phyloP scores from a whole-genome alignment of 53 echinoderm and acorn worm genomes.

The Paelopatides confundens region DNA sequence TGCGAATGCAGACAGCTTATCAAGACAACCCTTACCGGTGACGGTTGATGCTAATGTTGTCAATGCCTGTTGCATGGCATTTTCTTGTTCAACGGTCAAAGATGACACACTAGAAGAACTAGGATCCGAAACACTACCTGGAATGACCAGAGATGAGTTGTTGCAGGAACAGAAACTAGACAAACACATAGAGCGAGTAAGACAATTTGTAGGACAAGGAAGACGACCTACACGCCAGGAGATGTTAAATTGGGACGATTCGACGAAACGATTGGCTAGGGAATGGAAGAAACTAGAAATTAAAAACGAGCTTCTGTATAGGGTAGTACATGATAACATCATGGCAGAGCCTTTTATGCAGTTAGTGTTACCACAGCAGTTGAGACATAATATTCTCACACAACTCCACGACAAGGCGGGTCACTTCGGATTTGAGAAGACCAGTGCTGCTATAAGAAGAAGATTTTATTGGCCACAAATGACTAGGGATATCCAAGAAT shows the following conservation, averaged over 20 bases:
- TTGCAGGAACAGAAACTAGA: no score
- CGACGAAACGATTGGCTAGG: no score
- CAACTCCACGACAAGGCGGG: conserved; percentile 63
- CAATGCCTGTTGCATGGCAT: background rate
- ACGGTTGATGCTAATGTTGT: background rate
- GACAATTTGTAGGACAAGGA: no score
- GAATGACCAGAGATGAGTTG: no score
- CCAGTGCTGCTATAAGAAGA: conserved; percentile 5
- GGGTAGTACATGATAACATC: no score
- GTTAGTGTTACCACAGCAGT: conserved; percentile 26
- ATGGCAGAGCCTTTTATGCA: background rate
- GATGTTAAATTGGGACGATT: no score
- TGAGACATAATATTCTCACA: background rate
- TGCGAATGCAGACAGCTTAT: conserved; percentile 33
- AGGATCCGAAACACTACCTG: background rate
- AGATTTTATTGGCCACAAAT: conserved; percentile 56
- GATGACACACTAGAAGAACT: background rate
- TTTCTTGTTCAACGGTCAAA: background rate
- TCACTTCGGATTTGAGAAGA: conserved; percentile 51
- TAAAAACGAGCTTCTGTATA: background rate
- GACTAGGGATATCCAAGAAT: background rate
- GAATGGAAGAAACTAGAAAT: no score
- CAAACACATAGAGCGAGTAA: no score
- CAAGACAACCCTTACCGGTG: background rate
- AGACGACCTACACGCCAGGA: no score